phyloP scores from a whole-genome alignment of 2,113 vertebrate genomes.

The Puntigrus tetrazona region DNA sequence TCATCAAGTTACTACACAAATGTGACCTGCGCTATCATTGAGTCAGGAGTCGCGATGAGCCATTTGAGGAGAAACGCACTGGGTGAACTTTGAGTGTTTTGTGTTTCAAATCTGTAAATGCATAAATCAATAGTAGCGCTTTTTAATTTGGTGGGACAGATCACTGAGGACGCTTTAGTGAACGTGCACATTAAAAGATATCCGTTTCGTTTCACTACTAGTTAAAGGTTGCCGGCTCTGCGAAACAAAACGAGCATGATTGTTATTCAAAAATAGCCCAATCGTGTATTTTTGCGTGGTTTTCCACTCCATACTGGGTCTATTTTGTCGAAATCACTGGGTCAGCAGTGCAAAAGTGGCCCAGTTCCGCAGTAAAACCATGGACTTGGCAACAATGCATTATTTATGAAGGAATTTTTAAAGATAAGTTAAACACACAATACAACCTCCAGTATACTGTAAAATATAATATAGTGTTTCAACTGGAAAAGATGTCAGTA shows the following conservation, averaged over 20 bases:
- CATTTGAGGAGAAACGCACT: background rate
- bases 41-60: background rate
- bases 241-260: background rate
- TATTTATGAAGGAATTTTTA: background rate
- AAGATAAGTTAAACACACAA: background rate
- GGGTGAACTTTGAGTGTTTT: background rate
- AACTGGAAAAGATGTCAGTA: background rate
- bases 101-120: background rate
- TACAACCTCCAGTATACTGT: background rate
- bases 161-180: background rate
- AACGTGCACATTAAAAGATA: background rate
- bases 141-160: background rate
- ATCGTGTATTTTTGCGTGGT: background rate
- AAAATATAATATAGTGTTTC: background rate
- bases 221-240: background rate
- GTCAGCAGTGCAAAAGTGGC: background rate
- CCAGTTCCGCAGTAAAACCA: too few species aligned
- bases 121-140: background rate
- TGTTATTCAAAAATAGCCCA: background rate
- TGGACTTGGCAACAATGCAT: background rate
- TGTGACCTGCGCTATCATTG: background rate
- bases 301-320: background rate
- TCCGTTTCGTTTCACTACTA: background rate
- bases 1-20: background rate
- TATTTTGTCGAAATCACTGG: background rate